phyloP scores from a whole-genome alignment of 2,888 invertebrate genomes.

The Drymonia ruficornis region DNA sequence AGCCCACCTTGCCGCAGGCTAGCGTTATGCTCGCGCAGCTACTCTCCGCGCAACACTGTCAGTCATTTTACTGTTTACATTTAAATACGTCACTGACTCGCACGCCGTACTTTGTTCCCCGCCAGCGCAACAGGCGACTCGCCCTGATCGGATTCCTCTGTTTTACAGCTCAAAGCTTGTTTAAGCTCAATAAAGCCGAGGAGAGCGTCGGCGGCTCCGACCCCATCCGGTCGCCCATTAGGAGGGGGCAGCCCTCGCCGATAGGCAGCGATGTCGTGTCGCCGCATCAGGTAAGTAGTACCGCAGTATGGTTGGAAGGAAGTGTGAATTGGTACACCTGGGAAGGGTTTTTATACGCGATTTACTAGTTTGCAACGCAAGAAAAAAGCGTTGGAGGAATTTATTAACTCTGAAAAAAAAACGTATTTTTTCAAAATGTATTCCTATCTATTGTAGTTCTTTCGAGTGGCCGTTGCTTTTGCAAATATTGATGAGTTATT shows the following conservation, averaged over 20 bases:
- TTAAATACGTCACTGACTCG: slow-evolving; percentile 17
- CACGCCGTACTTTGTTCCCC: slow-evolving; percentile 8
- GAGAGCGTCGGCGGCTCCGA: slow-evolving; percentile 61
- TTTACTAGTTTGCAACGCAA: no score
- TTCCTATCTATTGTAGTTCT: no score
- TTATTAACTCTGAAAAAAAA: no score
- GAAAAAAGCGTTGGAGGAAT: no score
- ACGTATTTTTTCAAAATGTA: no score
- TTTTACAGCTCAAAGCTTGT: slow-evolving; percentile 76
- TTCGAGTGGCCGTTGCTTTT: no score
- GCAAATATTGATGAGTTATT: not conserved
- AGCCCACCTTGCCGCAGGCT: slow-evolving; percentile 88
- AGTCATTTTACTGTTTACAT: slow-evolving; percentile 52
- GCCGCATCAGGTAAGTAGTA: slow-evolving; percentile 69
- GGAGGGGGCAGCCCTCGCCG: slow-evolving; percentile 71
- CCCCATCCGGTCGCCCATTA: slow-evolving; percentile 73
- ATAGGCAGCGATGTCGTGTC: slow-evolving; percentile 78
- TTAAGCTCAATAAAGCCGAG: slow-evolving; percentile 76
- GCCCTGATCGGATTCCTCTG: not conserved
- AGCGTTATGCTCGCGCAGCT: slow-evolving; percentile 94
- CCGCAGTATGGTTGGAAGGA: no score
- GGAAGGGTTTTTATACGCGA: no score
- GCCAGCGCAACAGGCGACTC: not conserved
- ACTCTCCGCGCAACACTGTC: slow-evolving; percentile 88
- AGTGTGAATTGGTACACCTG: no score